These are phyloP conservation scores for Drosophila siamana DNA, from an alignment of 2,888 invertebrate genomes.

Conservation along the genomic window DNA sequence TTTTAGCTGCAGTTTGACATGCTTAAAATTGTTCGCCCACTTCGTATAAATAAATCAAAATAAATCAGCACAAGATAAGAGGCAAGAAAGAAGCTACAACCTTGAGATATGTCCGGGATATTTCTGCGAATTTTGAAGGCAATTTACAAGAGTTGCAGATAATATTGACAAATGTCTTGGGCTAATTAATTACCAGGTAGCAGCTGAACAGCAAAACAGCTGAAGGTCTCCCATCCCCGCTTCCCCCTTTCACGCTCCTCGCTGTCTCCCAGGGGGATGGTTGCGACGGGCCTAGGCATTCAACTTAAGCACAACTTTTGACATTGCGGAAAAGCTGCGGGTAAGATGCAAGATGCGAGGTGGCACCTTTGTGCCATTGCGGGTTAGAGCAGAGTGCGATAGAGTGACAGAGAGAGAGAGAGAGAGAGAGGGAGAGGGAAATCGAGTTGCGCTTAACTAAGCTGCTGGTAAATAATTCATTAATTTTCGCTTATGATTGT, in stretches of 20 bases:
- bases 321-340: slow-evolving; percentile 36
- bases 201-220: slow-evolving; percentile 37
- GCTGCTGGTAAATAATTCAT: slow-evolving; percentile 82
- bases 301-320: slow-evolving; percentile 60
- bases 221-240: not conserved
- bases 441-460: slow-evolving; percentile 65
- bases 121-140: slow-evolving; percentile 40
- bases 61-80: slow-evolving; percentile 7
- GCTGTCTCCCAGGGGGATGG: slow-evolving; percentile 8
- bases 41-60: slow-evolving; percentile 48
- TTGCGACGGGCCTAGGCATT: slow-evolving; percentile 38
- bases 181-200: slow-evolving; percentile 69
- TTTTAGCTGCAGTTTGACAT: slow-evolving; percentile 43
- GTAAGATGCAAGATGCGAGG: slow-evolving; percentile 2
- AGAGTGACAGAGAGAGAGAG: not conserved
- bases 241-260: not conserved
- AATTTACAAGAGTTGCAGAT: slow-evolving; percentile 52
- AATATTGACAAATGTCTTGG: slow-evolving; percentile 72
- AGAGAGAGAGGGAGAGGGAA: not conserved
- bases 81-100: slow-evolving; percentile 1
- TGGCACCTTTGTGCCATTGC: slow-evolving; percentile 22
- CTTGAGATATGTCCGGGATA: slow-evolving; percentile 6
- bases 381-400: not conserved
- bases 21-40: slow-evolving; percentile 38
- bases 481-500: slow-evolving; percentile 82